Conservation (phyloP, 2,888 invertebrate species). For the Listrodromus nycthemerus region DNA sequence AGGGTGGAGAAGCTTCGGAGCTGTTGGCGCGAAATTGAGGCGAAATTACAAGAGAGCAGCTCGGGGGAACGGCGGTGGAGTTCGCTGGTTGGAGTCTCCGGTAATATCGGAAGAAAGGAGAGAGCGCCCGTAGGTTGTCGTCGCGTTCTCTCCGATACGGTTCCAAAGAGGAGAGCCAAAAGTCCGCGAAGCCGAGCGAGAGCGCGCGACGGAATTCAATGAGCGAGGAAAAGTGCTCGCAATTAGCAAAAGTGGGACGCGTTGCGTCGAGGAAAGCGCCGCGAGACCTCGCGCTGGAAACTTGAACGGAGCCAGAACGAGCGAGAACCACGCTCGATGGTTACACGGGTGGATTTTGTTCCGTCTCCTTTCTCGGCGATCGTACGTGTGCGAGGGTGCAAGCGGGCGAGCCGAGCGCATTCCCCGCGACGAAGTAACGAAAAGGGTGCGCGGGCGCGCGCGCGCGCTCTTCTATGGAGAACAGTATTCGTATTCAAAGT, state of each 20-base stretch:
- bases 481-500: conserved; percentile 43
- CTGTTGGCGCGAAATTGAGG: conserved; percentile 45
- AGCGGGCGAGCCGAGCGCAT: conserved; percentile 4
- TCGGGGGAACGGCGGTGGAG: conserved; percentile 24
- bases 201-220: conserved; percentile 68
- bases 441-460: neutral
- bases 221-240: conserved; percentile 74
- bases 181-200: conserved; percentile 25
- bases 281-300: conserved; percentile 59
- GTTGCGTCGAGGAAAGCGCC: conserved; percentile 50
- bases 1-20: neutral
- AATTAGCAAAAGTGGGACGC: conserved; percentile 71
- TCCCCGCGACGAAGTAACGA: conserved; percentile 18
- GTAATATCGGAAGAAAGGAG: conserved; percentile 61
- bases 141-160: conserved; percentile 29
- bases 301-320: conserved; percentile 31
- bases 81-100: neutral
- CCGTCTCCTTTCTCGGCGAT: conserved; percentile 3
- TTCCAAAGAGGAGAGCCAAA: conserved; percentile 27
- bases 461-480: conserved; percentile 1
- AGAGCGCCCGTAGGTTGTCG: conserved; percentile 17
- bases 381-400: conserved; percentile 1
- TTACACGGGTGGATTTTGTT: conserved; percentile 46
- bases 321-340: conserved; percentile 1
- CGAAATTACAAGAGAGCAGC: conserved; percentile 58